These are phyloP conservation scores for Danaus melanippus DNA, from an alignment of 1,140 invertebrate genomes.

Conservation along the genomic window DNA sequence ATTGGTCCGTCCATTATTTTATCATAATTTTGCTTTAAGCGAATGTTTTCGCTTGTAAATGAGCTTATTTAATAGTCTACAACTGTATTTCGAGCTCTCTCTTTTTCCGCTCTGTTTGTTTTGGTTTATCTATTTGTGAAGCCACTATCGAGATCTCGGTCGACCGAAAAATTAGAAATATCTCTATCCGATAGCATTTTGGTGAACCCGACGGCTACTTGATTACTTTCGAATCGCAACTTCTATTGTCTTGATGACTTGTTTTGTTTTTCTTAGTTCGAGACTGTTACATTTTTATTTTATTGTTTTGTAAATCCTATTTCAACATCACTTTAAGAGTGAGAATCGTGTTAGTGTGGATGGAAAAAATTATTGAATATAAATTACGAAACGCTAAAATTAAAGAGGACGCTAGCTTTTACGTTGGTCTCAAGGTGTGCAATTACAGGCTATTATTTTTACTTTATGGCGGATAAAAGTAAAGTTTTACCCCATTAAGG, in stretches of 20 bases:
- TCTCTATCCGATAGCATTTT: conserved; percentile 48
- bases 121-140: conserved; percentile 53
- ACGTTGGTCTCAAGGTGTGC: conserved; percentile 8
- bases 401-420: conserved; percentile 13
- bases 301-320: background rate
- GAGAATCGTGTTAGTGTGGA: too few species aligned
- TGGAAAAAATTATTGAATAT: too few species aligned
- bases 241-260: conserved; percentile 15
- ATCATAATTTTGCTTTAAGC: too few species aligned
- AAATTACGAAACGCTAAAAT: conserved; percentile 6
- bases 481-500: conserved; percentile 21
- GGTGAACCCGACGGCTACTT: conserved; percentile 17
- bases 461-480: conserved; percentile 23
- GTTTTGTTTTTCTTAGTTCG: conserved; percentile 2
- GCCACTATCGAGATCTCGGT: conserved; percentile 40
- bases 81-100: conserved; percentile 15
- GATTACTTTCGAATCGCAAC: conserved; percentile 19
- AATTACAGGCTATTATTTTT: conserved; percentile 18
- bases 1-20: too few species aligned
- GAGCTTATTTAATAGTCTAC: too few species aligned
- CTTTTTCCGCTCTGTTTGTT: conserved; percentile 51
- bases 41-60: too few species aligned
- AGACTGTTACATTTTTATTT: background rate
- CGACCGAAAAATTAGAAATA: conserved; percentile 67
- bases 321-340: background rate